Percentiles rank a stretch among this genome's conserved stretches.
Evolutionary conservation across 2,113 vertebrate species (phyloP).

Genomic region (Elephas maximus): DNA sequence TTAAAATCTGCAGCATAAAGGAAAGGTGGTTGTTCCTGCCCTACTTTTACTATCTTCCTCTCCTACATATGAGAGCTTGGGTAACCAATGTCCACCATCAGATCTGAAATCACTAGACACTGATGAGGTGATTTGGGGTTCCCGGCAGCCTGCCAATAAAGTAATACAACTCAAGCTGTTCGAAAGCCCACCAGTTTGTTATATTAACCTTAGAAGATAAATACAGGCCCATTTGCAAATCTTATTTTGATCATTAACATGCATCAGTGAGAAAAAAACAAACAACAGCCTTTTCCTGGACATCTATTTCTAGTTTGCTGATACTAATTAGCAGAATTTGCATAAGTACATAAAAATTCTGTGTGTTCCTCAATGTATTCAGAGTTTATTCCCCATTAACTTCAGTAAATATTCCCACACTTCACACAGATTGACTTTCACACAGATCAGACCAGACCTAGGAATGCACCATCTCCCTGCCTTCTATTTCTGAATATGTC

Average conservation of each 20-base stretch:
- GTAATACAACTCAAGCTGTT: conserved; percentile 70
- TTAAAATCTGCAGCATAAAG: not conserved
- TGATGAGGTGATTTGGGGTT: conserved; percentile 41
- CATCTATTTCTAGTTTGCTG: conserved; percentile 83
- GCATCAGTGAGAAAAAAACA: conserved; percentile 77
- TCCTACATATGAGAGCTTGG: not conserved
- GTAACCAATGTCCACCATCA: not conserved
- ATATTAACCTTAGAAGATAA: conserved; percentile 82
- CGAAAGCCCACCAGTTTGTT: conserved; percentile 73
- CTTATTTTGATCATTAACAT: conserved; percentile 83
- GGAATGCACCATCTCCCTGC: not conserved
- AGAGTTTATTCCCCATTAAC: conserved; percentile 83
- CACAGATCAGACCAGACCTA: conserved; percentile 44
- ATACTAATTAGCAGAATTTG: conserved; percentile 85
- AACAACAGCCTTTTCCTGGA: conserved; percentile 85
- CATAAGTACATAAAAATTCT: conserved; percentile 79
- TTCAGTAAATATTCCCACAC: conserved; percentile 82
- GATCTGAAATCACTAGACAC: conserved; percentile 56
- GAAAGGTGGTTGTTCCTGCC: not conserved
- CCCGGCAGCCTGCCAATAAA: conserved; percentile 23
- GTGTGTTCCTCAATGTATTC: conserved; percentile 70
- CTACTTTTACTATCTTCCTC: no score
- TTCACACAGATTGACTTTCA: conserved; percentile 62
- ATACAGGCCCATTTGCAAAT: conserved; percentile 73
- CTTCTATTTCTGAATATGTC: not conserved